These are phyloP conservation scores for Sycophila sp. DNA, from an alignment of 1,140 invertebrate genomes.

Conservation along the genomic window DNA sequence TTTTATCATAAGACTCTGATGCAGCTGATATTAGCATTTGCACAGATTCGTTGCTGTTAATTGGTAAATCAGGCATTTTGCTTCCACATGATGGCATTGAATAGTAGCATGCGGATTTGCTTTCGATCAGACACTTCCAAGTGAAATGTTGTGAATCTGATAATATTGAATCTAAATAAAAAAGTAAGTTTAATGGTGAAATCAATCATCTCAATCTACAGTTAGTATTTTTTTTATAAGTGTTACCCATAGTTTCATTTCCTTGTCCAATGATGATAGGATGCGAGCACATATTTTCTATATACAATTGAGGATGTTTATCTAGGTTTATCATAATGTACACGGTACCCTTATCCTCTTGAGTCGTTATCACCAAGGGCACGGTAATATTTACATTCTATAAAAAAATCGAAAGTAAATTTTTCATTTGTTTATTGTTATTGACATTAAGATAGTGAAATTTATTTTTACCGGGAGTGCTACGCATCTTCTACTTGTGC, in stretches of 20 bases:
- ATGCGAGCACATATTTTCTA: constrained; percentile 66
- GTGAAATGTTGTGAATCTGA: constrained; percentile 56
- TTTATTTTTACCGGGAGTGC: constrained; percentile 52
- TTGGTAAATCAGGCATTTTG: constrained; percentile 54
- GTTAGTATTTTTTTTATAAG: not conserved
- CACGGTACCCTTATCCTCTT: constrained; percentile 68
- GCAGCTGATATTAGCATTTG: constrained; percentile 51
- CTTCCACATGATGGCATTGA: constrained; percentile 55
- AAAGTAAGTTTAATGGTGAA: constrained; percentile 19
- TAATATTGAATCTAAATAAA: constrained; percentile 43
- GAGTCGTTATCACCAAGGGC: constrained; percentile 66
- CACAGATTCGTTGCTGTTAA: constrained; percentile 18
- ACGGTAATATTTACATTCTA: constrained; percentile 53
- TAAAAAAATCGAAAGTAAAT: constrained; percentile 29
- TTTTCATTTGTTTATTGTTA: not conserved
- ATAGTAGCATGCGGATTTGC: constrained; percentile 53
- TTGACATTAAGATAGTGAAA: not conserved
- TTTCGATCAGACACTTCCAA: constrained; percentile 59
- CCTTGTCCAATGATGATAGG: constrained; percentile 58
- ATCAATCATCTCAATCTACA: not conserved
- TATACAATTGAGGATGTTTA: constrained; percentile 68
- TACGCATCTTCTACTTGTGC: constrained; percentile 60
- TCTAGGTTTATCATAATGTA: constrained; percentile 71
- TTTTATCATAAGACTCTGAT: no score
- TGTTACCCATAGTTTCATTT: constrained; percentile 46